Evolutionary conservation across 2,797 vertebrate species (phyloP).

Genomic region (Myotis pilosus): DNA sequence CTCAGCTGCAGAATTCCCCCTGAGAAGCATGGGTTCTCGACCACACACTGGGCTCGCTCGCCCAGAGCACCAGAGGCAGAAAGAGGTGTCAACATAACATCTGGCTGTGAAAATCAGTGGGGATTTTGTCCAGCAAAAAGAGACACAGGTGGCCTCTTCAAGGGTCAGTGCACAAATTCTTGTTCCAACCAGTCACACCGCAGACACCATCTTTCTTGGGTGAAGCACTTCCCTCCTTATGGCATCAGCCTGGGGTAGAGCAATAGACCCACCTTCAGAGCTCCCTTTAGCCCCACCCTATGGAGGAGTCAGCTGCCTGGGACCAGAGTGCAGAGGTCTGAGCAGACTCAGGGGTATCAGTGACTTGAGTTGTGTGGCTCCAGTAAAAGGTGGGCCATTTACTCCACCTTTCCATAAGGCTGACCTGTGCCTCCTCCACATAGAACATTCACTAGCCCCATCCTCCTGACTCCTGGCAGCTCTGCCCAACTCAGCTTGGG

Average conservation of each 20-base stretch:
- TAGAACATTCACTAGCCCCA: neutral
- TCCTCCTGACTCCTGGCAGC: neutral
- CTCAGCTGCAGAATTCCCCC: neutral
- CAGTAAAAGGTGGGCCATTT: neutral
- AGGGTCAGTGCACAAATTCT: neutral
- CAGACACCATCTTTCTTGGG: neutral
- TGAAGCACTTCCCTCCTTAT: neutral
- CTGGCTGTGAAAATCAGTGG: neutral
- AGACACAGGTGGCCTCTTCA: neutral
- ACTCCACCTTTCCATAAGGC: neutral
- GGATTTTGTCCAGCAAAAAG: neutral
- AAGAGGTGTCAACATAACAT: neutral
- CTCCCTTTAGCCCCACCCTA: no score
- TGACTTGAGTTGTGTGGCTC: neutral
- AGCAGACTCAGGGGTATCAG: neutral
- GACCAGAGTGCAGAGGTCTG: neutral
- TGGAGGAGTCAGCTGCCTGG: neutral
- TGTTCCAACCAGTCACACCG: neutral
- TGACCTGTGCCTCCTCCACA: neutral
- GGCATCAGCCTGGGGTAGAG: neutral
- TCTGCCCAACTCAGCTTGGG: neutral
- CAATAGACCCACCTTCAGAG: neutral
- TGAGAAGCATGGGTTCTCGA: neutral
- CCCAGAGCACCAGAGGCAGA: neutral
- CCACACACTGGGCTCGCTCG: neutral